Evolutionary conservation across 2,888 invertebrate genomes (phyloP), one percentile per base, ranked within the genome.

Genomic region (Tiliacea citrago): DNA sequence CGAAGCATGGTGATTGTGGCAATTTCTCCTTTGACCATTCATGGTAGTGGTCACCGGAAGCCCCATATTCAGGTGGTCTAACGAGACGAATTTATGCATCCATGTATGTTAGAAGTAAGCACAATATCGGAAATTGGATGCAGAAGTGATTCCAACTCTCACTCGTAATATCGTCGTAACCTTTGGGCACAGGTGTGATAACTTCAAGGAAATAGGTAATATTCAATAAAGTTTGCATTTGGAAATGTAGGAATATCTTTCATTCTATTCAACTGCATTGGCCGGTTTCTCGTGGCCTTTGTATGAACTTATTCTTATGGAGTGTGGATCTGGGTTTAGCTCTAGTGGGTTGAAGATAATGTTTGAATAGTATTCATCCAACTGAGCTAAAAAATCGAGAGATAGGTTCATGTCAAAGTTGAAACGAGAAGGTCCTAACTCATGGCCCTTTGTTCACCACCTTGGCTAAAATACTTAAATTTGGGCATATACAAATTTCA

Each of bases 141-240:
- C 58, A 42, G 58, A 42, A 60, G 39, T 21, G 18, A 39, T 53
- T 61, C 16, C 57, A 57, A 69, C 35, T 63, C 53, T 12, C 6
- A 49, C 24, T 67, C 18, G 62, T 69, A 67, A 79, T 77, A 82
- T 67, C 24, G 42, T 47, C 57, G 24, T 53, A 63, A 80, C 75
- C 79, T 10, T 65, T 62, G 58, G 63, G 24, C 79, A 75, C 89
- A 88, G 84, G 88, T 87, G 88, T 83, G 81, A 83, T 84, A 86
- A 82, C 84, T 85, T 74, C 66, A 60, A 45, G 45, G 57, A 82
- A 62, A 58, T 62, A 60, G 68, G 45, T 68, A 77, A 79, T 80
- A 82, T 86, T 77, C 84, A 81, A 86, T 85, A 83, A 84, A 70
- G 61, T 69, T 71, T 77, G 76, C 81, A 73, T 58, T 67, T 42